These are phyloP conservation scores for Ylistrum balloti DNA, from an alignment of 1,140 invertebrate species.

Conservation along the genomic window DNA sequence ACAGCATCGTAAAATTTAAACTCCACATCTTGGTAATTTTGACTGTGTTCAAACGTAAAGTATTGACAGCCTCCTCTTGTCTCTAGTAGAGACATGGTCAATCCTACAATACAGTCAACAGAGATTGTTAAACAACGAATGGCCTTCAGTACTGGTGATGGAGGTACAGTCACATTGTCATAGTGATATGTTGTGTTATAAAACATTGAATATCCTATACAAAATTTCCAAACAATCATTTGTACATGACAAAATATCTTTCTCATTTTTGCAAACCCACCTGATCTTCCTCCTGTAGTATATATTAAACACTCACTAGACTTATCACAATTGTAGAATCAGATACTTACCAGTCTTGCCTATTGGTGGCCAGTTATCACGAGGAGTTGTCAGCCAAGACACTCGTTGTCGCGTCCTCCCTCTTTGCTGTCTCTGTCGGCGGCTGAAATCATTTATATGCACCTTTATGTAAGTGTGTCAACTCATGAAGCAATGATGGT, in stretches of 20 bases:
- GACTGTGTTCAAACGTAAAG: constrained; percentile 92
- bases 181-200: too few species aligned
- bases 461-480: neutral
- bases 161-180: too few species aligned
- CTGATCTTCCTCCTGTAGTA: too few species aligned
- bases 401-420: constrained; percentile 63
- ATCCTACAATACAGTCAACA: constrained; percentile 80
- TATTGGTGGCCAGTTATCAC: constrained; percentile 87
- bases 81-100: constrained; percentile 89
- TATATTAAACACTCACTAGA: too few species aligned
- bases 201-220: too few species aligned
- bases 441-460: constrained; percentile 50
- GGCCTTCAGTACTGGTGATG: too few species aligned
- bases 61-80: constrained; percentile 84
- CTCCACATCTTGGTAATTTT: constrained; percentile 90
- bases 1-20: constrained; percentile 90
- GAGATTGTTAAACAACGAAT: neutral
- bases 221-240: too few species aligned
- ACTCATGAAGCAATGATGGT: too few species aligned
- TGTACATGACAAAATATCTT: too few species aligned
- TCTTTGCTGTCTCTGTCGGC: constrained; percentile 67
- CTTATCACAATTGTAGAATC: too few species aligned
- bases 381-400: constrained; percentile 87
- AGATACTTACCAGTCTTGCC: constrained; percentile 85
- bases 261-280: too few species aligned